phyloP scores from a whole-genome alignment of 2,113 vertebrate genomes.

The Colistium nudipinnis region DNA sequence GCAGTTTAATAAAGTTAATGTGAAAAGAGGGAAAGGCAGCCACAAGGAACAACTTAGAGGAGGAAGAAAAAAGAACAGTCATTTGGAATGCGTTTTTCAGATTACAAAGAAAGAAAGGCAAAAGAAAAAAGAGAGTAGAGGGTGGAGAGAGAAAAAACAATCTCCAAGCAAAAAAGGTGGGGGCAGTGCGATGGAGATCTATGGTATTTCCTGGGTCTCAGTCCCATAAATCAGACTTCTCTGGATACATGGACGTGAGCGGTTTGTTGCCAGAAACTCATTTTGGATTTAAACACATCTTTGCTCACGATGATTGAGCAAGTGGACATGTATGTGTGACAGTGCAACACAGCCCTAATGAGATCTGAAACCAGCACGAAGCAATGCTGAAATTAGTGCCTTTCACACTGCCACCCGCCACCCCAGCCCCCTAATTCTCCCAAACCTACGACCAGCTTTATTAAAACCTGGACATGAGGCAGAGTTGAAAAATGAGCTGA shows the following conservation, averaged over 20 bases:
- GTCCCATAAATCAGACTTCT: slow-evolving; percentile 65
- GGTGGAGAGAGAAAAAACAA: slow-evolving; percentile 48
- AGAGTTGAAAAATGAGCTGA: slow-evolving; percentile 76
- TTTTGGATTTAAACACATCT: slow-evolving; percentile 77
- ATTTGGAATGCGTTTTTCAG: not conserved
- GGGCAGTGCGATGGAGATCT: slow-evolving; percentile 60
- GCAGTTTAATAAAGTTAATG: not conserved
- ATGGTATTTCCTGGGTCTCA: slow-evolving; percentile 79
- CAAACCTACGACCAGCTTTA: slow-evolving; percentile 69
- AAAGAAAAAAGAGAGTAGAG: slow-evolving; percentile 30
- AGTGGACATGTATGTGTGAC: slow-evolving; percentile 70
- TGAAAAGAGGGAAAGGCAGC: not conserved
- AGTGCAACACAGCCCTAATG: slow-evolving; percentile 78
- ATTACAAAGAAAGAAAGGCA: slow-evolving; percentile 2
- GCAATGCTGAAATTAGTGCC: slow-evolving; percentile 71
- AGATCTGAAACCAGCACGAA: slow-evolving; percentile 65
- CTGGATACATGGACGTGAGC: slow-evolving; percentile 60
- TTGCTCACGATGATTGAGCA: slow-evolving; percentile 75
- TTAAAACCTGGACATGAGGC: slow-evolving; percentile 75
- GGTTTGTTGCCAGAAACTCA: slow-evolving; percentile 73
- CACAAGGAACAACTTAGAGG: not conserved
- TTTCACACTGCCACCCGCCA: slow-evolving; percentile 43
- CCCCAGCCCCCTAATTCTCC: slow-evolving; percentile 58
- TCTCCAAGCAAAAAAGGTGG: slow-evolving; percentile 77
- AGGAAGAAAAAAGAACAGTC: slow-evolving; percentile 37